Conservation (phyloP, 2,797 vertebrate genomes). For the Poecilia velifera region DNA sequence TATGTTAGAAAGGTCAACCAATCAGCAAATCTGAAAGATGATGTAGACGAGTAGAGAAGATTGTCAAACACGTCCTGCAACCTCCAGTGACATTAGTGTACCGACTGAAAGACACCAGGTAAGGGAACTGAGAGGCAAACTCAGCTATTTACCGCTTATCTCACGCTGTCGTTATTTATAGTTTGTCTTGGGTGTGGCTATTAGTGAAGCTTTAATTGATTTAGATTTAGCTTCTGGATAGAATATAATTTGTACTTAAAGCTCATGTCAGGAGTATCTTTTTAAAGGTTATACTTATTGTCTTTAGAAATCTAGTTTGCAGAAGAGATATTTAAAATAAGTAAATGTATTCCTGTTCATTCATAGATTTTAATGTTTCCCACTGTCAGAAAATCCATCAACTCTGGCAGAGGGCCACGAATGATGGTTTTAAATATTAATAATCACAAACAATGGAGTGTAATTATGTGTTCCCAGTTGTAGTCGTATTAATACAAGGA, state of each 20-base stretch:
- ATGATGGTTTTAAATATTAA: constrained; percentile 9
- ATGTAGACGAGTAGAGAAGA: constrained; percentile 49
- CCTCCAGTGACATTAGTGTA: constrained; percentile 32
- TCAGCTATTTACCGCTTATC: not conserved
- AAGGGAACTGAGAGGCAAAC: constrained; percentile 35
- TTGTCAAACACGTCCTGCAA: constrained; percentile 55
- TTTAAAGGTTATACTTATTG: not conserved
- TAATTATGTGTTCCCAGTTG: constrained; percentile 8
- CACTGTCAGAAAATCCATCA: not conserved
- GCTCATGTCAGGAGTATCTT: not conserved
- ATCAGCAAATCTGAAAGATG: constrained; percentile 57
- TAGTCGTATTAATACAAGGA: constrained; percentile 12
- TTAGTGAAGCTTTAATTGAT: not conserved
- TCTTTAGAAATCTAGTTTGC: not conserved
- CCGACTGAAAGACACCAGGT: constrained; percentile 54
- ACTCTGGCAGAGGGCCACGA: not conserved
- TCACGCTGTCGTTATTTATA: not conserved
- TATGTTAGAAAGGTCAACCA: constrained; percentile 74
- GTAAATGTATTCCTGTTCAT: not conserved
- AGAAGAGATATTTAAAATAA: not conserved
- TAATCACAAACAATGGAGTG: not conserved
- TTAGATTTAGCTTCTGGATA: not conserved
- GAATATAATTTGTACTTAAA: not conserved
- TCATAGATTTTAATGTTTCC: constrained; percentile 1
- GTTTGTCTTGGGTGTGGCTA: not conserved